Percentiles rank a stretch among this genome's conserved stretches.
Evolutionary conservation across 1,140 invertebrate genomes (phyloP).

Genomic region (Drosophila burlai): DNA sequence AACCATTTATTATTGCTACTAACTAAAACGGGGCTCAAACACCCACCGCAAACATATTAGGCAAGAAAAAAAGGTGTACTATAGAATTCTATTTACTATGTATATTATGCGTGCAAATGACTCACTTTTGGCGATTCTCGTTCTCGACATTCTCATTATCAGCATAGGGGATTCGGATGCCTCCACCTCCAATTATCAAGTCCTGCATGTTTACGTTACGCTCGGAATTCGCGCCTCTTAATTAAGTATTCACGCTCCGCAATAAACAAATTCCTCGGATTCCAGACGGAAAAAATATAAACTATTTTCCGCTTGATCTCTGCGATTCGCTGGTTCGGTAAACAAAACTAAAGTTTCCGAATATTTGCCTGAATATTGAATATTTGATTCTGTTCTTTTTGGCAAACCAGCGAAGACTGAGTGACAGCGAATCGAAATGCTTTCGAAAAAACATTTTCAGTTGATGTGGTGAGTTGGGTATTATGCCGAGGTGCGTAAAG

Average conservation of each 20-base stretch:
- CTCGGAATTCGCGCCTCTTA: conserved; percentile 44
- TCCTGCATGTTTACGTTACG: conserved; percentile 68
- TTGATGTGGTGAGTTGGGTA: conserved; percentile 59
- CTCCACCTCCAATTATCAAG: conserved; percentile 51
- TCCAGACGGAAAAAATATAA: conserved; percentile 57
- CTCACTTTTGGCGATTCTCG: conserved; percentile 44
- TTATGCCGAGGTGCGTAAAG: conserved; percentile 62
- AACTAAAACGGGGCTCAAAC: conserved; percentile 30
- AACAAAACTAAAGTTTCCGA: conserved; percentile 55
- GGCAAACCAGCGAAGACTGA: conserved; percentile 68
- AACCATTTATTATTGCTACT: conserved; percentile 11
- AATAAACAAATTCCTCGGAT: conserved; percentile 75
- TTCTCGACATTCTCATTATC: conserved; percentile 48
- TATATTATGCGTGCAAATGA: conserved; percentile 26
- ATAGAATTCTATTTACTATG: background rate
- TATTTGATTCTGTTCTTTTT: conserved; percentile 39
- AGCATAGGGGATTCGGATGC: conserved; percentile 17
- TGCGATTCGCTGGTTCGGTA: conserved; percentile 29
- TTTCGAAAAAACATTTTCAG: conserved; percentile 58
- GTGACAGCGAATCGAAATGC: conserved; percentile 42
- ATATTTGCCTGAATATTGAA: too few species aligned
- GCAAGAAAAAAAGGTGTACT: conserved; percentile 1
- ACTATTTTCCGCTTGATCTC: conserved; percentile 51
- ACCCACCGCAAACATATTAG: conserved; percentile 21
- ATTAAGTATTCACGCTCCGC: conserved; percentile 51